These are phyloP conservation scores for Bactericera cockerelli DNA, from an alignment of 1,140 invertebrate genomes.

Conservation along the genomic window DNA sequence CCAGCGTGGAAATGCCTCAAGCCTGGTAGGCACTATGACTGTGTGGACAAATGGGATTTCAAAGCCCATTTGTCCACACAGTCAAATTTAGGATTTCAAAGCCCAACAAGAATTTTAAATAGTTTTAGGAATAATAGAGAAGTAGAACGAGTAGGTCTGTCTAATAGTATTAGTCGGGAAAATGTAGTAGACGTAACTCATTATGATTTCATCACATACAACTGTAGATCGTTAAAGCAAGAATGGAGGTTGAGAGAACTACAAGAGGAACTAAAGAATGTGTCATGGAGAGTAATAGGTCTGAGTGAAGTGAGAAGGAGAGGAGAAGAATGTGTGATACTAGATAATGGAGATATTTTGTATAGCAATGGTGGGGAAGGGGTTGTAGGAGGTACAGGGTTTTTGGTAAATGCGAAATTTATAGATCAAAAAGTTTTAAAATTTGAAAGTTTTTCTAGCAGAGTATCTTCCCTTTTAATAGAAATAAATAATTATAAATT, in stretches of 20 bases:
- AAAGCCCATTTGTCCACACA: too few relatives aligned
- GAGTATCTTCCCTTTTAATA: background rate
- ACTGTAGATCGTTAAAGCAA: background rate
- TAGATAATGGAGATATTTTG: background rate
- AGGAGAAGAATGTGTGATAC: background rate
- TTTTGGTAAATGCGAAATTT: background rate
- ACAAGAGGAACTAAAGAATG: background rate
- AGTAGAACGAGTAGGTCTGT: background rate
- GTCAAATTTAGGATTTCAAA: too few relatives aligned
- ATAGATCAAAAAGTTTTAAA: background rate
- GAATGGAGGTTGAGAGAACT: background rate
- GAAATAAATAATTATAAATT: background rate
- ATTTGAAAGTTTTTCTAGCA: background rate
- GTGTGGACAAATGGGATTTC: too few relatives aligned
- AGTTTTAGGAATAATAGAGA: background rate
- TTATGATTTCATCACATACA: background rate
- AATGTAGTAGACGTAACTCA: background rate
- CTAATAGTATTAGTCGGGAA: background rate
- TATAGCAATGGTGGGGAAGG: background rate
- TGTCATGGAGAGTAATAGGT: background rate
- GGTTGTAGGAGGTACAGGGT: background rate
- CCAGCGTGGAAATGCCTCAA: background rate
- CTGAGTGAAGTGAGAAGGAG: background rate
- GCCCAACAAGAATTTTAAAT: too few relatives aligned
- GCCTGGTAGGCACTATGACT: too few relatives aligned